phyloP scores from a whole-genome alignment of 2,797 vertebrate species.

The Gymnopithys bicolor region DNA sequence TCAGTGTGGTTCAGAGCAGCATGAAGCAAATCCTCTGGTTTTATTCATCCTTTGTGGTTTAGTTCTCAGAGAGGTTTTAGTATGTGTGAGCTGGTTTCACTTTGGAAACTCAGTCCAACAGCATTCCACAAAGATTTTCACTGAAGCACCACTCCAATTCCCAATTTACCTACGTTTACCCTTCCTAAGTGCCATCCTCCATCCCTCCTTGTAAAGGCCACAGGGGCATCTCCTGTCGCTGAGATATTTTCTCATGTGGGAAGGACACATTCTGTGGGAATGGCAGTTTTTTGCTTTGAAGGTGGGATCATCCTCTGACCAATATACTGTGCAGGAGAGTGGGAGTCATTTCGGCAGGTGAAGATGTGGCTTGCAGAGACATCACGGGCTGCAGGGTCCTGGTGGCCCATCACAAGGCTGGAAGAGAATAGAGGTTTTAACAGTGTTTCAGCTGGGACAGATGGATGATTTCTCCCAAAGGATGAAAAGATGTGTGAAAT shows the following conservation, averaged over 20 bases:
- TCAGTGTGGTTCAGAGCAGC: background rate
- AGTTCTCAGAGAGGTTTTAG: background rate
- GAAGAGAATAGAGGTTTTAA: background rate
- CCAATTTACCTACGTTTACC: background rate
- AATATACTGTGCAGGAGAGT: fast-evolving
- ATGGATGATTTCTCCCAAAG: background rate
- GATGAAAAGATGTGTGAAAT: background rate
- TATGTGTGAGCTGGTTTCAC: background rate
- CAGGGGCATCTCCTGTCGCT: background rate
- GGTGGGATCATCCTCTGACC: background rate
- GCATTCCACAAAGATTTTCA: background rate
- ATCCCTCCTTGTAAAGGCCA: background rate
- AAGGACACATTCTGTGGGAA: background rate
- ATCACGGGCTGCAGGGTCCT: background rate
- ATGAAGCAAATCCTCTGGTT: background rate
- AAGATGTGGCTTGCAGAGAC: background rate
- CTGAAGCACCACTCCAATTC: background rate
- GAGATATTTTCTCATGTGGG: background rate
- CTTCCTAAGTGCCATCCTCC: background rate
- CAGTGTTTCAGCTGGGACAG: background rate
- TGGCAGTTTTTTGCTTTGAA: background rate
- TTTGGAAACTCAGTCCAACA: background rate
- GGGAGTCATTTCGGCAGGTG: background rate
- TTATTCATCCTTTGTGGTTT: background rate
- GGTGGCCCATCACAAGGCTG: fast-evolving